Percentiles rank a stretch among this genome's conserved stretches.
phyloP scores from a whole-genome alignment of 2,888 invertebrate genomes.

The Trachelus tabidus region DNA sequence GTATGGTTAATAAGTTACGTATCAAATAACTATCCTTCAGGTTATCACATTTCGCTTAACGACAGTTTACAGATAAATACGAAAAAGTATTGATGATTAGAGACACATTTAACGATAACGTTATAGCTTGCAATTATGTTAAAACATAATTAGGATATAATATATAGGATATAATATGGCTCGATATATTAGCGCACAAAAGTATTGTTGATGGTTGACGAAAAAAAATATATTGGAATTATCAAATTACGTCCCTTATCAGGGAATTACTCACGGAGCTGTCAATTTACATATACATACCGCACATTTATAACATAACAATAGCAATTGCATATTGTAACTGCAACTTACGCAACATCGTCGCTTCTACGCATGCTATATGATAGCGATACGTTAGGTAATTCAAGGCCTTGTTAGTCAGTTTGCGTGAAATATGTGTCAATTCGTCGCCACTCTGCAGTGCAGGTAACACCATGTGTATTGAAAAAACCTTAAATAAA shows the following conservation, averaged over 20 bases:
- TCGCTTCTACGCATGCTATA: constrained; percentile 13
- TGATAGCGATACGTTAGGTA: constrained; percentile 21
- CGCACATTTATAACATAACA: background rate
- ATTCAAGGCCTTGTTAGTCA: constrained; percentile 17
- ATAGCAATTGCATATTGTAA: background rate
- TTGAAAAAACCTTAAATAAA: constrained; percentile 1
- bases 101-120: background rate
- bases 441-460: constrained; percentile 12
- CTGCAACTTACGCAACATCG: constrained; percentile 3
- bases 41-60: background rate
- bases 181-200: background rate
- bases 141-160: too few species aligned
- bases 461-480: constrained; percentile 5
- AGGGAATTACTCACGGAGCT: background rate
- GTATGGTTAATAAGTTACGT: background rate
- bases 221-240: background rate
- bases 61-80: background rate
- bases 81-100: background rate
- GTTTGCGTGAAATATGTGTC: constrained; percentile 8
- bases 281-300: background rate
- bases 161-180: background rate
- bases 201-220: background rate
- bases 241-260: background rate
- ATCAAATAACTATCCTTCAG: background rate
- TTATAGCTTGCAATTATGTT: background rate